Conservation (phyloP, 2,113 vertebrate species). For the Paramormyrops kingsleyae region DNA sequence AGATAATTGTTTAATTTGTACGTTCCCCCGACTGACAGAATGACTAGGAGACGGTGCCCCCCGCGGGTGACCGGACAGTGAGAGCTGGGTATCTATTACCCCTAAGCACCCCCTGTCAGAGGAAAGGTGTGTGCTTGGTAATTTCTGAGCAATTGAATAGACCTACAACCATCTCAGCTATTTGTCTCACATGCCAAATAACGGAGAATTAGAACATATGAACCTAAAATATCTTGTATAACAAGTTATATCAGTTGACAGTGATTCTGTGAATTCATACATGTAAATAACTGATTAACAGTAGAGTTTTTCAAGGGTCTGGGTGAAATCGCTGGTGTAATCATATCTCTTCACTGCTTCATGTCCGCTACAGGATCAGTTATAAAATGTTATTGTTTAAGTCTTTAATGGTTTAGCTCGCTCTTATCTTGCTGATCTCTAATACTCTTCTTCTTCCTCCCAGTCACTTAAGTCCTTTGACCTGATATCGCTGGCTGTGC, state of each 20-base stretch:
- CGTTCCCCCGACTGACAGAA: not conserved
- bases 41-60: not conserved
- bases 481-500: not conserved
- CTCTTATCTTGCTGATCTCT: not conserved
- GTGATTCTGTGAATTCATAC: not conserved
- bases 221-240: not conserved
- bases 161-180: not conserved
- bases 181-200: not conserved
- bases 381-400: not conserved
- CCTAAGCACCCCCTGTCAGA: not conserved
- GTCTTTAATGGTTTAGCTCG: not conserved
- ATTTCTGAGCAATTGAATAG: not conserved
- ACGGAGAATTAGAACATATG: not conserved
- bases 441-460: not conserved
- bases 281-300: not conserved
- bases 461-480: not conserved
- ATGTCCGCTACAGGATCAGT: not conserved
- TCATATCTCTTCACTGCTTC: not conserved
- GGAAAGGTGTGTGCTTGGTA: not conserved
- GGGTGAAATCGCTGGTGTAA: not conserved
- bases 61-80: not conserved
- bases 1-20: not conserved
- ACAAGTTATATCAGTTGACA: not conserved
- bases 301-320: not conserved
- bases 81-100: not conserved